Conservation (phyloP, 2,888 invertebrate genomes). For the Dione juno region DNA sequence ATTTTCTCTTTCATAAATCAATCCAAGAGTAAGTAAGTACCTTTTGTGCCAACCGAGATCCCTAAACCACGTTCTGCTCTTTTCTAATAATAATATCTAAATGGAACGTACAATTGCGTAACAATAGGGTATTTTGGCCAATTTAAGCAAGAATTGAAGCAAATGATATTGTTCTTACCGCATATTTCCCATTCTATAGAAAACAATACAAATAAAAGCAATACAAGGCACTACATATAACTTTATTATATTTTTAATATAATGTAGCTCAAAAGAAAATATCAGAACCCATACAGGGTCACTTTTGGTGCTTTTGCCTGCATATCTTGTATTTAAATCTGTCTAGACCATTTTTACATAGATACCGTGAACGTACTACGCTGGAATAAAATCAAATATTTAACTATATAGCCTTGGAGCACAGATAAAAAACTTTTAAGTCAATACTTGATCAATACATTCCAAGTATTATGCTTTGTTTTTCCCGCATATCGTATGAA, state of each 20-base stretch:
- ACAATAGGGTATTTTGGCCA: slow-evolving; percentile 11
- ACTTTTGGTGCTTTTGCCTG: too few relatives aligned
- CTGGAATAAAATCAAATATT: too few relatives aligned
- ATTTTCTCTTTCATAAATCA: background rate
- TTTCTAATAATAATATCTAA: slow-evolving; percentile 7
- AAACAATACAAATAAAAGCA: background rate
- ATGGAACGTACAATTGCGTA: background rate
- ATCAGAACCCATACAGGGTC: too few relatives aligned
- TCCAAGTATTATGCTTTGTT: too few relatives aligned
- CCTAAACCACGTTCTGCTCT: slow-evolving; percentile 5
- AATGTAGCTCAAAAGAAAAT: too few relatives aligned
- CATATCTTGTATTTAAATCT: too few relatives aligned
- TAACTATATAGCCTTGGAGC: too few relatives aligned
- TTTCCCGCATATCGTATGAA: too few relatives aligned
- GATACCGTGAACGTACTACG: too few relatives aligned
- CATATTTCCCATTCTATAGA: background rate
- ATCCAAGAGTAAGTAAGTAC: background rate
- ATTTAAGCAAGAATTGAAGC: slow-evolving; percentile 10
- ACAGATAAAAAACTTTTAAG: too few relatives aligned
- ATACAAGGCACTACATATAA: background rate
- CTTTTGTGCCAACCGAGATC: background rate
- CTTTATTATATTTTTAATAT: background rate
- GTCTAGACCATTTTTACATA: too few relatives aligned
- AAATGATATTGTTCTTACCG: background rate
- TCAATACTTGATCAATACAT: too few relatives aligned